phyloP scores from a whole-genome alignment of 2,797 vertebrate species.

The Urosaurus nigricauda region DNA sequence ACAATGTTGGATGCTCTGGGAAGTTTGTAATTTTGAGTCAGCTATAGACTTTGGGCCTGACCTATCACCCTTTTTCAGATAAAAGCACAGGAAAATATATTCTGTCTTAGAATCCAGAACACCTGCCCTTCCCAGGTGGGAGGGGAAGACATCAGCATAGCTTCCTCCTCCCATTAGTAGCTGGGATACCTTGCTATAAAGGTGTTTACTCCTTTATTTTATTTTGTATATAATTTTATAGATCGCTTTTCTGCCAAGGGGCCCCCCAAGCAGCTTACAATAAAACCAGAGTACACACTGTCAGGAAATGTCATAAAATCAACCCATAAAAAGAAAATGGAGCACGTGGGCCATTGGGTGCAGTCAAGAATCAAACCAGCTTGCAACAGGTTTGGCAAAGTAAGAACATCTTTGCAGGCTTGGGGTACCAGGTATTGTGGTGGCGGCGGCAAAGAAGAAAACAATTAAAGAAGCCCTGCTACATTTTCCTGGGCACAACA shows the following conservation, averaged over 20 bases:
- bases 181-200: neutral
- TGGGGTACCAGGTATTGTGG: no score
- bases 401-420: neutral
- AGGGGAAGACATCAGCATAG: neutral
- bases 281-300: neutral
- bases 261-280: neutral
- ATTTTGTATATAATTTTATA: slow-evolving; percentile 5
- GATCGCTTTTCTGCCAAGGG: neutral
- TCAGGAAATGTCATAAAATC: neutral
- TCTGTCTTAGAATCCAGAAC: neutral
- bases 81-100: neutral
- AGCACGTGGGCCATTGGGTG: neutral
- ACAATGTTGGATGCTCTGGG: no score
- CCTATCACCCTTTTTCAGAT: neutral
- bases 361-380: neutral
- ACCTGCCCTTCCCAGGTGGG: neutral
- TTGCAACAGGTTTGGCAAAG: neutral
- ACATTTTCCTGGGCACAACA: no score
- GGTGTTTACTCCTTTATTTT: neutral
- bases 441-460: no score
- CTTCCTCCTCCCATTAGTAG: neutral
- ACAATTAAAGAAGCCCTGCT: no score
- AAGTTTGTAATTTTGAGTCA: no score
- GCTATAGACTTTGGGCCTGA: neutral
- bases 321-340: neutral